Base-by-base conservation (phyloP, 2,797 vertebrate species). In the Darevskia nairensis region DNA sequence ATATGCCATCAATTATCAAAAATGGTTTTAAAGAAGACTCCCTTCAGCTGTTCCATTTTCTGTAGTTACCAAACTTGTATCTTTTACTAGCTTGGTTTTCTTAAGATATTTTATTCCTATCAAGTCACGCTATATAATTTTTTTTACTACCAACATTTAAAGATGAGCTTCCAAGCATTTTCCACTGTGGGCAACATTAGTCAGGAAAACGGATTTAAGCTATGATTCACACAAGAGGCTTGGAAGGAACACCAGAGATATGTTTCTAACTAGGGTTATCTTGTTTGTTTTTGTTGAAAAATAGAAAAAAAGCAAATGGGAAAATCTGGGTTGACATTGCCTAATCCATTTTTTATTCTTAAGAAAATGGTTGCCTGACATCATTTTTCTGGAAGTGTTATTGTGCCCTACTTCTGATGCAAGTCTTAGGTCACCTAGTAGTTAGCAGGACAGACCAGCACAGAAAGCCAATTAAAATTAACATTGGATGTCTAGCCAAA, bases 191-290 rank as follows among this genome's bases (percentile, higher is more conserved):
- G 89, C 77, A 90, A 89, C 4, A 68, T 94, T 94, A 94, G 79
- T 92, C 94, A 94, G 88, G 85, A 71, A 55, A 93, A 88, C 87
- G 69, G 21, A 68, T 69, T 75, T 68, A 78, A 78, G 41, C 7
- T 55, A 81, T 94, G 92, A 95, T 92, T 93, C 93, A 94, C 2
- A 86, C 69, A 71, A 90, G 93, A 95, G 94, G 64, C 74, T 93
- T 89, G 80, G 84, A 94, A 88, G 81, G 77, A 94, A 86, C n/a
- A 79, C 19, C 35, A 68, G 1, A 83, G 88, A 93, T 59, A 68
- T 91, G 82, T 25, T 86, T 71, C 88, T 72, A 71, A 88, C 66
- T 35, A 87, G 91, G 50, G 71, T 86, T 89, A 82, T 91, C 61
- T 90, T 90, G 77, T 4, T 55, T 80, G 55, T 39, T 80, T 35